These are phyloP conservation scores for Botrylloides violaceus DNA, from an alignment of 23 tunicate species.

Conservation along the genomic window DNA sequence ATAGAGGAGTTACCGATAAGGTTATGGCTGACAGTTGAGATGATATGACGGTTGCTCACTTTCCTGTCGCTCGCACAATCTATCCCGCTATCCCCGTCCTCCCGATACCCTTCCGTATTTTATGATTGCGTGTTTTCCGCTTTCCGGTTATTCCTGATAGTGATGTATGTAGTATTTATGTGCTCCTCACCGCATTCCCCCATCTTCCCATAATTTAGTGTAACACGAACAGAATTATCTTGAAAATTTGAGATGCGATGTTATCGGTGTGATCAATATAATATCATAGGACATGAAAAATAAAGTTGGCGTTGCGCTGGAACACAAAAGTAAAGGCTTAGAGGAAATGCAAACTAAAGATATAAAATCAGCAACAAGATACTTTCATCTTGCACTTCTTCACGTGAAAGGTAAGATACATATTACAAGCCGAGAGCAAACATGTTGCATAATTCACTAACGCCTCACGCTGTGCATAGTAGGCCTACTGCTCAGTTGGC, in stretches of 20 bases:
- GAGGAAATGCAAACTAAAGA: constrained; percentile 67
- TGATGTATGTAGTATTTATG: no score
- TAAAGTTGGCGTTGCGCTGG: constrained; percentile 54
- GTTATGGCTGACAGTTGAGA: no score
- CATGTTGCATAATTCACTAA: background rate
- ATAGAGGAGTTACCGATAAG: no score
- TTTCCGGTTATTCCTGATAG: no score
- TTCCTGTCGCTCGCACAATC: no score
- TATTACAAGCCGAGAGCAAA: background rate
- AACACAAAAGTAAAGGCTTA: constrained; percentile 54
- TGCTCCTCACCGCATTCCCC: no score
- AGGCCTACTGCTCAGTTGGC: background rate
- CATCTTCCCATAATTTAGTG: no score
- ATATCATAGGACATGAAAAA: constrained; percentile 62
- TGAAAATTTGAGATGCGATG: background rate
- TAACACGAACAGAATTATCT: background rate
- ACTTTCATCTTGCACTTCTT: constrained; percentile 64
- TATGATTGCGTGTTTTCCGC: no score
- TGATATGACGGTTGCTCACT: no score
- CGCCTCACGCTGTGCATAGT: background rate
- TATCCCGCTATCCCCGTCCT: no score
- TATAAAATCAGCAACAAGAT: constrained; percentile 51
- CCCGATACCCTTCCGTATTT: no score
- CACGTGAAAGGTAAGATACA: constrained; percentile 49
- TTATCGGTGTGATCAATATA: no score